These are phyloP conservation scores for Prunella fulvescens DNA, from an alignment of 2,113 vertebrate species.

Conservation along the genomic window DNA sequence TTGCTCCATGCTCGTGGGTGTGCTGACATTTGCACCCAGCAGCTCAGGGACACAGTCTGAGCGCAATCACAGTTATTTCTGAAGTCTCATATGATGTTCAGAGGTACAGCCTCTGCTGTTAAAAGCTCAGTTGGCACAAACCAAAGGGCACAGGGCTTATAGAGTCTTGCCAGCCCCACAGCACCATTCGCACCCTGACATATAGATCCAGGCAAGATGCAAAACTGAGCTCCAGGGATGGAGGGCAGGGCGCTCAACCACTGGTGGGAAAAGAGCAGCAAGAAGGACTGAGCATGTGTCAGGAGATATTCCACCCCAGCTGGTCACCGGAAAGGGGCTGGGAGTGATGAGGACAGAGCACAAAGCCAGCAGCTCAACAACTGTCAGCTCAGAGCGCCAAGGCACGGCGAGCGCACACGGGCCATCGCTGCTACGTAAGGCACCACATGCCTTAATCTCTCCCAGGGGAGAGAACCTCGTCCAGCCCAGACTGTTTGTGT, in stretches of 20 bases:
- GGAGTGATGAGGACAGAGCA: not conserved
- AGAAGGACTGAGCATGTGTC: not conserved
- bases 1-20: not conserved
- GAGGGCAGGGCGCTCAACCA: not conserved
- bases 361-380: constrained; percentile 37
- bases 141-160: not conserved
- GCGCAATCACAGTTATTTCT: not conserved
- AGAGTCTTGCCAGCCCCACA: not conserved
- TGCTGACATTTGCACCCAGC: not conserved
- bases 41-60: not conserved
- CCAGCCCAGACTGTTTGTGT: constrained; percentile 57
- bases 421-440: not conserved
- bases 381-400: constrained; percentile 19
- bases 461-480: not conserved
- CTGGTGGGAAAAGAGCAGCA: not conserved
- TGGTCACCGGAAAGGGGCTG: constrained; percentile 17
- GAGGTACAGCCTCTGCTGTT: not conserved
- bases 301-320: not conserved
- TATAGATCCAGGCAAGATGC: not conserved
- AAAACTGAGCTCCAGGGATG: not conserved
- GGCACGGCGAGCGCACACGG: not conserved
- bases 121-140: not conserved
- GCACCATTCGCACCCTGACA: not conserved
- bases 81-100: not conserved
- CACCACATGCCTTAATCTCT: constrained; percentile 38